phyloP scores from a whole-genome alignment of 2,113 vertebrate genomes.

The Vicugna pacos region DNA sequence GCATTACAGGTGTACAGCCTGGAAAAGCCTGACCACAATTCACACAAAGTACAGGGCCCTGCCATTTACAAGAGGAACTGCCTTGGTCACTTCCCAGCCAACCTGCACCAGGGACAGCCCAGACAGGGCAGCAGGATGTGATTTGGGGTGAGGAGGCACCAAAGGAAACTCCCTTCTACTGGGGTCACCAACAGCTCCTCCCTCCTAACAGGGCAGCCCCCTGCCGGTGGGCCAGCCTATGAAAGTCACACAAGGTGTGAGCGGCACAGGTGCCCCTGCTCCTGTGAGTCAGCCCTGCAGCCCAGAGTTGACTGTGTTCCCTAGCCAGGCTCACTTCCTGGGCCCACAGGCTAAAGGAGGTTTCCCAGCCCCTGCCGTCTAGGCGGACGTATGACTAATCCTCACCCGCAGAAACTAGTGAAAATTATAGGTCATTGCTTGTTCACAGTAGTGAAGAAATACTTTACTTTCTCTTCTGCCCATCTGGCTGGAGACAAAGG shows the following conservation, averaged over 20 bases:
- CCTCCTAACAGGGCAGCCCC: not conserved
- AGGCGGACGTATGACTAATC: not conserved
- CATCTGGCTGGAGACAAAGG: not conserved
- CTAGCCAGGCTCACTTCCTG: not conserved
- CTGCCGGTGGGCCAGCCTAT: rapidly evolving
- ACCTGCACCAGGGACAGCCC: not conserved
- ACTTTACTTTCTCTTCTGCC: conserved; percentile 15
- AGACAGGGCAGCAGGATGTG: not conserved
- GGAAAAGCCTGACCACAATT: not conserved
- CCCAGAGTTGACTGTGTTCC: not conserved
- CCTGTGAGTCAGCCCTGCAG: not conserved
- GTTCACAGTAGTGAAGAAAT: not conserved
- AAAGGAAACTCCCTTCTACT: not conserved
- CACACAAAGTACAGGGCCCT: not conserved
- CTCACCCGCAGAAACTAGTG: not conserved
- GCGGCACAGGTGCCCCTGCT: not conserved
- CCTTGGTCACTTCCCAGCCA: not conserved
- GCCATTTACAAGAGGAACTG: not conserved
- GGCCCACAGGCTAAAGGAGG: rapidly evolving
- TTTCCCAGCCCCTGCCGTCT: not conserved
- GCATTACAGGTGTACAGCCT: not conserved
- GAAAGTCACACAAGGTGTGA: not conserved
- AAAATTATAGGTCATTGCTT: not conserved
- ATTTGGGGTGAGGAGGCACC: not conserved
- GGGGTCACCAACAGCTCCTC: not conserved